phyloP scores from a whole-genome alignment of 2,113 vertebrate species.

The Pollachius pollachius region DNA sequence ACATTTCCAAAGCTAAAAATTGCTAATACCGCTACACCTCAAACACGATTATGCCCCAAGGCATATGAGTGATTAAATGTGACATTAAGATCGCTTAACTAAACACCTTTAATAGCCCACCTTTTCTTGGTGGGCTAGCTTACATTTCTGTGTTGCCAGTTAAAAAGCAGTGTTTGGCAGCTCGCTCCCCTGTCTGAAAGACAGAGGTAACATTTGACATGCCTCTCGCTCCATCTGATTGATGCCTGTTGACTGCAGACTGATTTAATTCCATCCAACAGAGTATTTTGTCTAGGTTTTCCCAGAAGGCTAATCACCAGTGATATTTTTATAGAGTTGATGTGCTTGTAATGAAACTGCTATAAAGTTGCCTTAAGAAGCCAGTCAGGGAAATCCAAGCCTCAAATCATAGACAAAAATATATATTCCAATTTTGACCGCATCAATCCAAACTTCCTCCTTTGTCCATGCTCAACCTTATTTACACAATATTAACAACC shows the following conservation, averaged over 20 bases:
- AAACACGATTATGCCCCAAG: conserved; percentile 66
- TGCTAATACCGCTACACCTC: conserved; percentile 68
- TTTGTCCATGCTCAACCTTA: background rate
- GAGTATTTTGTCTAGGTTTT: conserved; percentile 67
- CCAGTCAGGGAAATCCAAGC: conserved; percentile 43
- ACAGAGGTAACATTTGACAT: conserved; percentile 70
- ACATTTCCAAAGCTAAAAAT: conserved; percentile 69
- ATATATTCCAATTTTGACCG: conserved; percentile 21
- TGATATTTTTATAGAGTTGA: conserved; percentile 75
- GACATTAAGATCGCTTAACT: conserved; percentile 75
- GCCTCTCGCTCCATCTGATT: conserved; percentile 66
- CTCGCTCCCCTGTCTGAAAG: conserved; percentile 56
- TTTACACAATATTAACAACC: background rate
- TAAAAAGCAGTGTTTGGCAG: conserved; percentile 71
- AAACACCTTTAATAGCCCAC: conserved; percentile 65
- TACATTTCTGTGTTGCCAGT: conserved; percentile 60
- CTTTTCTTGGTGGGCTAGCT: conserved; percentile 40
- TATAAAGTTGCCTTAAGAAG: conserved; percentile 60
- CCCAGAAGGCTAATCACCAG: conserved; percentile 68
- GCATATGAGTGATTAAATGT: conserved; percentile 74
- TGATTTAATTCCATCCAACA: conserved; percentile 71
- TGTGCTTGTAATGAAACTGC: conserved; percentile 68
- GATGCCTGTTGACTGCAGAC: conserved; percentile 72
- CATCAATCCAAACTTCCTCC: too few species aligned
- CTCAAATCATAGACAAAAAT: conserved; percentile 21